Evolutionary conservation across 2,113 vertebrate species (phyloP), one percentile per base, ranked within the genome.

Genomic region (Oceanodroma tethys): DNA sequence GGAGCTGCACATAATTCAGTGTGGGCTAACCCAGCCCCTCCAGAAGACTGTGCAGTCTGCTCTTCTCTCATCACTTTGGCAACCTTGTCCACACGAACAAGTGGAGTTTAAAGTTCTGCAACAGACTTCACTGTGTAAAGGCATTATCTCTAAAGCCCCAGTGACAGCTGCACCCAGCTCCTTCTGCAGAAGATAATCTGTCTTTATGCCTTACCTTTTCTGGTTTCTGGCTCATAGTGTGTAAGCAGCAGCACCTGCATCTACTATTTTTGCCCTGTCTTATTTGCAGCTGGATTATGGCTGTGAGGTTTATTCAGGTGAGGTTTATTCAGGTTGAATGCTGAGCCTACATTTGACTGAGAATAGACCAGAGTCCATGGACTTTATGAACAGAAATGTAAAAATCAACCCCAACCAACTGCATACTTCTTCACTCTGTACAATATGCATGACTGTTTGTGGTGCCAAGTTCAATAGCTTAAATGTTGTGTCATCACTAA

Each of bases 391-490:
- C 38, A 87, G 43, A 40, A 47, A 92, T 19, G 34, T 29, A 73
- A 62, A 88, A 92, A 40, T 32, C 82, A 70, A 62, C 13, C 53
- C 78, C 53, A 68, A 23, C 12, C 45, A 91, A 45, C 1, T 70
- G 34, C 71, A 62, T 70, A 47, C n/a, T 45, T 52, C 36, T 47
- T 68, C 21, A 25, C 19, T 38, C 40, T 76, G 53, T 80, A 93
- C 48, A 71, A 81, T 78, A 56, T 59, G 16, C 38, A 45, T 14
- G 53, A 56, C 65, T 74, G 17, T 53, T 65, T 48, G n/a, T 68
- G 75, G n/a, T 87, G 59, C 71, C 92, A 96, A 96, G 71, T 90
- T 94, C 86, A 94, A 68, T 19, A 60, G 80, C 56, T 88, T 45
- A 70, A 78, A 50, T 27, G 47, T 66, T 91, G 32, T 59, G 55